Evolutionary conservation across 1,140 invertebrate genomes (phyloP), one percentile per base, ranked within the genome.

Genomic region (Brachionus plicatilis): DNA sequence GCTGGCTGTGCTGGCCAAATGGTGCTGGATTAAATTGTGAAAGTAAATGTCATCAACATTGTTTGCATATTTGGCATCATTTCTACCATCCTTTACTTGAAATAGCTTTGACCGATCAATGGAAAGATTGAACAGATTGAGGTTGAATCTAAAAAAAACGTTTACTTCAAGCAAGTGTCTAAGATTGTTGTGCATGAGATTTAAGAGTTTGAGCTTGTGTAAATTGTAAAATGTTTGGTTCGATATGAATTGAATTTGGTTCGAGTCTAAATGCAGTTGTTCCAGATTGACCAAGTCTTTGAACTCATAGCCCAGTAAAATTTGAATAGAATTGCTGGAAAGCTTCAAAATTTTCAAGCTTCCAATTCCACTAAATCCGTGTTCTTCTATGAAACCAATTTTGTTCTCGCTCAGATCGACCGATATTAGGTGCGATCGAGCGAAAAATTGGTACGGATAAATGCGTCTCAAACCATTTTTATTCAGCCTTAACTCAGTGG

Each of bases 161-260:
- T 53, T 76, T 1, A 50, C 45, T 76, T 76, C 45, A 2, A 76
- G 11, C 43, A 76, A 76, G 27, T 76, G 72, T 53, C 72, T 76
- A 1, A 76, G 2, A 27, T 27, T 76, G 27, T 76, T 76, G 17
- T 50, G 43, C 27, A 76, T 27, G 27, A 76, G n/a, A 50, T 47
- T 53, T 27, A 76, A 53, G 2, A 50, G 14, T 53, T 76, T 76
- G 17, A 76, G 27, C 27, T 27, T 47, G 12, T 4, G 17, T 14
- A 76, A 20, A 50, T 27, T 50, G 11, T 47, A 4, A 29, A 76
- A 76, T 1, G 72, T 76, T 27, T 50, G 41, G 43, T 76, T 76
- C n/a, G 72, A 76, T 27, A 76, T 50, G n/a, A 50, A 76, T 11
- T 76, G 72, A 6, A 76, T 76, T 50, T 76, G 47, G 33, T 76